A percentile compares a stretch with the other conserved stretches of the same genome.
Conservation (phyloP, 2,113 vertebrate species). For the Cyprinus carpio region DNA sequence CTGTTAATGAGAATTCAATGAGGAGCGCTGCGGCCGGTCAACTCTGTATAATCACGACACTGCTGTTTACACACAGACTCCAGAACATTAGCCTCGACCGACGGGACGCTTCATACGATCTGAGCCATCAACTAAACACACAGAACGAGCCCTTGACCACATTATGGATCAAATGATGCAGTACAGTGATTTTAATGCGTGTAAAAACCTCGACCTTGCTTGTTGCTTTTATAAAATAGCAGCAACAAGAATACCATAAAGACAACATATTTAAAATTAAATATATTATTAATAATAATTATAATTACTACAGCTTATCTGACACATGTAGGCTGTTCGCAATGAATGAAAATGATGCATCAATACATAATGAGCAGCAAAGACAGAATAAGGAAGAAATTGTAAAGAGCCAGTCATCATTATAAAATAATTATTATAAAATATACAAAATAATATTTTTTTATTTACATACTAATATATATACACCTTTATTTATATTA, state of each 20-base stretch:
- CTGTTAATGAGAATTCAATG: conserved; percentile 45
- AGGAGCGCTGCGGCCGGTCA: conserved; percentile 20
- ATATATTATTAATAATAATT: background rate
- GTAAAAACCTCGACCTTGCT: no score
- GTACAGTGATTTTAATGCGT: background rate
- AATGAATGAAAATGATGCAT: no score
- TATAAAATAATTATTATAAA: no score
- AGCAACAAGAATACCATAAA: no score
- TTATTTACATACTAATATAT: background rate
- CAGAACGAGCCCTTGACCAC: background rate
- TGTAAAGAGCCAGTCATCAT: background rate
- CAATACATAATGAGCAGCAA: background rate
- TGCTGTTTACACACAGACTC: conserved; percentile 55
- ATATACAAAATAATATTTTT: no score
- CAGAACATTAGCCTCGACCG: conserved; percentile 60
- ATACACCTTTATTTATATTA: no score
- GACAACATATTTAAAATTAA: background rate
- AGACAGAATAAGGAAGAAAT: background rate
- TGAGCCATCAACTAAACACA: background rate
- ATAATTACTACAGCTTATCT: background rate
- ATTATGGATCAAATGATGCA: conserved; percentile 2
- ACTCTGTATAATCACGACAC: conserved; percentile 57
- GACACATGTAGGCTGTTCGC: background rate
- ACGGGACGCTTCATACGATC: conserved; percentile 39
- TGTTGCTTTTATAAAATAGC: no score